Base-by-base conservation (phyloP, 2,888 invertebrate species). In the Xanthia togata region DNA sequence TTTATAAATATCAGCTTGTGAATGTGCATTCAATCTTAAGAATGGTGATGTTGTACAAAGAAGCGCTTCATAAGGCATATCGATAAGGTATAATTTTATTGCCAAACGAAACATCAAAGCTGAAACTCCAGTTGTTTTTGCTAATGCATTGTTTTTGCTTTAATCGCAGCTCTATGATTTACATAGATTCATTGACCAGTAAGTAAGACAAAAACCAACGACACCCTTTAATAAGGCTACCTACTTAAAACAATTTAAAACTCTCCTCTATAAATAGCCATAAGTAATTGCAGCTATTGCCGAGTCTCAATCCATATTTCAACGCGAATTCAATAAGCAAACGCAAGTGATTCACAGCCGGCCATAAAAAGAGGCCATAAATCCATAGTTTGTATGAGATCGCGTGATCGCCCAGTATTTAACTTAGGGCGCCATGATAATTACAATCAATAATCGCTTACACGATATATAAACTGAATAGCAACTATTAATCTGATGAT, bases 381-480 rank as follows among this genome's bases (percentile, higher is more conserved):
- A 93, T 93, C 90, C 81, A 73, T 85, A 84, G 88, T 81, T 86
- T 81, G 87, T 83, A 84, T 83, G 82, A 84, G 88, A 90, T 95
- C 92, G 93, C 95, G 94, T 94, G 95, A 93, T 91, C 91, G 90
- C 86, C 79, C 90, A 85, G 92, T 93, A 90, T 93, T 94, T 93
- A 89, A 88, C 93, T 92, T 90, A 93, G 92, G 91, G 92, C 93
- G 92, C 93, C 93, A 94, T 94, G 92, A 94, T 95, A 94, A 95
- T 95, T 95, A 95, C 94, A 94, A 95, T 96, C 95, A 96, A 96
- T 95, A 95, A 95, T 92, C 90, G 89, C 88, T 89, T 91, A 90
- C 90, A 88, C 89, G 86, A 89, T 89, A 87, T 82, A 93, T 93
- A 92, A 92, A 93, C 89, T 84, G 91, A 91, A 93, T 92, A 90